These are phyloP conservation scores for Palaemon carinicauda DNA, from an alignment of 1,140 invertebrate species.

Conservation along the genomic window DNA sequence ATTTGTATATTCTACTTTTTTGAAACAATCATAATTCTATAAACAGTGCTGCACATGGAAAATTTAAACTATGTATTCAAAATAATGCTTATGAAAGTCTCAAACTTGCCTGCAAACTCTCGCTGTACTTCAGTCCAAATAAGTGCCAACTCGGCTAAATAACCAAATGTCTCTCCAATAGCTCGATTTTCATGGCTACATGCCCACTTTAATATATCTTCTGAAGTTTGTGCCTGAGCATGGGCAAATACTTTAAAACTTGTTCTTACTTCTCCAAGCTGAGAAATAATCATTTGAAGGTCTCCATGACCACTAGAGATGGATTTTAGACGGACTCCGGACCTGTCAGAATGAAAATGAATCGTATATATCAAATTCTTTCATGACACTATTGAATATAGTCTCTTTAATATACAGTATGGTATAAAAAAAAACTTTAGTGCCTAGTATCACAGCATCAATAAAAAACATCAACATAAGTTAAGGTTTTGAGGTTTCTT, in stretches of 20 bases:
- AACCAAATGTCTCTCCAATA: constrained; percentile 68
- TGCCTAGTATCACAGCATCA: no score
- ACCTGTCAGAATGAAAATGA: constrained; percentile 62
- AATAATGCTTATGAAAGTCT: background rate
- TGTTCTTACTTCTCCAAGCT: constrained; percentile 67
- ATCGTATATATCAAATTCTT: background rate
- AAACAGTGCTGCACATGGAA: background rate
- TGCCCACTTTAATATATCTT: constrained; percentile 70
- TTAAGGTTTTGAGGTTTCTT: no score
- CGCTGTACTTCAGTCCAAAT: constrained; percentile 69
- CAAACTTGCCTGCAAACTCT: constrained; percentile 66
- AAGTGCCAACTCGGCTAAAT: constrained; percentile 67
- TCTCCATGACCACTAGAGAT: constrained; percentile 67
- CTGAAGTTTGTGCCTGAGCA: constrained; percentile 67
- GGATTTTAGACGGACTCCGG: constrained; percentile 68
- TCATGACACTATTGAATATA: no score
- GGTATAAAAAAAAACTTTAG: no score
- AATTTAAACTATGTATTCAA: background rate
- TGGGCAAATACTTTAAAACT: constrained; percentile 66
- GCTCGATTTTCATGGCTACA: constrained; percentile 67
- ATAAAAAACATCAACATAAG: no score
- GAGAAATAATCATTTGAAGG: constrained; percentile 69
- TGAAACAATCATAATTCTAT: background rate
- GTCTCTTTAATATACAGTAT: no score
- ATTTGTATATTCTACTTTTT: background rate